These are phyloP conservation scores for Drosophila heteroneura DNA, from an alignment of 2,888 invertebrate genomes.

Conservation along the genomic window DNA sequence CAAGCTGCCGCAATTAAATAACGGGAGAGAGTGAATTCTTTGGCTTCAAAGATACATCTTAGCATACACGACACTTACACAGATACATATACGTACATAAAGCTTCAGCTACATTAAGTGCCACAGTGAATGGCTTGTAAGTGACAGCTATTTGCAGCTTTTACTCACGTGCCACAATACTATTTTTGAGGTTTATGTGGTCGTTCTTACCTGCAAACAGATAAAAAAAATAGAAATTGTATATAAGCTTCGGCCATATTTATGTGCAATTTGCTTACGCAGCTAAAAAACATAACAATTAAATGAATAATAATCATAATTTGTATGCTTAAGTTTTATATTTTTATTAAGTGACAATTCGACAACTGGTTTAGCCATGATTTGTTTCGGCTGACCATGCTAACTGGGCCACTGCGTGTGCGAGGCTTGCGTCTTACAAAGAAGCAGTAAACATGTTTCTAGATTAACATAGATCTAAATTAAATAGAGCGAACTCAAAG, in stretches of 20 bases:
- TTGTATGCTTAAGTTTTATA: constrained; percentile 38
- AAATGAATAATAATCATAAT: constrained; percentile 54
- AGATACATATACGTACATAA: constrained; percentile 8
- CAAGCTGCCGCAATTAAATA: constrained; percentile 74
- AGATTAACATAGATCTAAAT: constrained; percentile 1
- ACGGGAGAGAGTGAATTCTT: constrained; percentile 67
- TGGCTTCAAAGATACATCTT: constrained; percentile 39
- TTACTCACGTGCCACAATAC: constrained; percentile 76
- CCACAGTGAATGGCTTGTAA: constrained; percentile 16
- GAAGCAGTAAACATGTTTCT: constrained; percentile 22
- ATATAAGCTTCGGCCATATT: constrained; percentile 60
- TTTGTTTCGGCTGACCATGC: constrained; percentile 9
- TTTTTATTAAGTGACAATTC: constrained; percentile 68
- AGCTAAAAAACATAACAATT: constrained; percentile 42
- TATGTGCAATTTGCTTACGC: constrained; percentile 54
- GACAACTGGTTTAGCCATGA: constrained; percentile 41
- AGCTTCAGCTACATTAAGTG: constrained; percentile 16
- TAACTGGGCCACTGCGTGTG: constrained; percentile 26
- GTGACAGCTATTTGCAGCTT: constrained; percentile 58
- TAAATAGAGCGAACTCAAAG: neutral
- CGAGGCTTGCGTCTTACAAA: constrained; percentile 1
- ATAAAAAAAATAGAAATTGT: constrained; percentile 51
- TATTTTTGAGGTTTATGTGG: constrained; percentile 63
- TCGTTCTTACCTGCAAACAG: constrained; percentile 67
- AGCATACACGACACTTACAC: constrained; percentile 28